Evolutionary conservation across 2,797 vertebrate genomes (phyloP).

Genomic region (Myiotriccus ornatus): DNA sequence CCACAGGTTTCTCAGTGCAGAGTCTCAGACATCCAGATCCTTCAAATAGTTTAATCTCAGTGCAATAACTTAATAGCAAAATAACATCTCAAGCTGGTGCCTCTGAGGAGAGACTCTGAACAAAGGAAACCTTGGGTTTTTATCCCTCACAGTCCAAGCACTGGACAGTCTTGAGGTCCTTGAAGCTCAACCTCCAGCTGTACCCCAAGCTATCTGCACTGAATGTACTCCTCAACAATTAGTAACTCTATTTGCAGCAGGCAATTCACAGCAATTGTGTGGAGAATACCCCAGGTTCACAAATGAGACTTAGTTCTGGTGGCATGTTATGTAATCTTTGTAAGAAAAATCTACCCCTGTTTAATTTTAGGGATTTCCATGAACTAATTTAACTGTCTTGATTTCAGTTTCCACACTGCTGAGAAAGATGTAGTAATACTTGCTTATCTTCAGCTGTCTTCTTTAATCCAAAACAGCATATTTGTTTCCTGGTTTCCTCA

Average conservation of each 20-base stretch:
- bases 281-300: neutral
- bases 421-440: neutral
- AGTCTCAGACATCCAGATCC: neutral
- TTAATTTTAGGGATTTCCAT: neutral
- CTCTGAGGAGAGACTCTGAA: accelerated
- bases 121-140: neutral
- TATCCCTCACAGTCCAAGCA: neutral
- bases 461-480: neutral
- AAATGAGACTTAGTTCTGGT: neutral
- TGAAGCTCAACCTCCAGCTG: neutral
- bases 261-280: neutral
- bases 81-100: neutral
- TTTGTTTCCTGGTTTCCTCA: neutral
- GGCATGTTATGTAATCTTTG: neutral
- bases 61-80: neutral
- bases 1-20: neutral
- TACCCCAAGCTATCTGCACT: neutral
- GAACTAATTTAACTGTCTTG: neutral
- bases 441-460: neutral
- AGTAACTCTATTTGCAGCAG: neutral
- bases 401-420: neutral
- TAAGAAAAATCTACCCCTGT: neutral
- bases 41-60: neutral
- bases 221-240: neutral
- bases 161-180: neutral